phyloP scores from a whole-genome alignment of 2,888 invertebrate genomes.

The Temnothorax rugatulus region DNA sequence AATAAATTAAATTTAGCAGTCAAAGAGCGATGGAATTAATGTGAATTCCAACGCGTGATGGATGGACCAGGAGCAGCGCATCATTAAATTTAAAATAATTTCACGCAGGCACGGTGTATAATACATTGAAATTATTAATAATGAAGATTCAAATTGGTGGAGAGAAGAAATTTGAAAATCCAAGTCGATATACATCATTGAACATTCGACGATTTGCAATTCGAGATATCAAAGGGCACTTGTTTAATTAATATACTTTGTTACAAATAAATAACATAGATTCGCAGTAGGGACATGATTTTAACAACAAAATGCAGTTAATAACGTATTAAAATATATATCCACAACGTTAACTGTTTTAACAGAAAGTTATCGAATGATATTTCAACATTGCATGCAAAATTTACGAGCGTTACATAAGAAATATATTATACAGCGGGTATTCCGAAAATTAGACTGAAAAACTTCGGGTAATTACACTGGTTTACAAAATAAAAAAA shows the following conservation, averaged over 20 bases:
- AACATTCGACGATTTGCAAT: background rate
- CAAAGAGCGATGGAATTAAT: conserved; percentile 1
- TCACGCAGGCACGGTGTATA: background rate
- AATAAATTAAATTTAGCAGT: conserved; percentile 22
- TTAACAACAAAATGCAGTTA: conserved; percentile 18
- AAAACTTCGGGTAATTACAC: no score
- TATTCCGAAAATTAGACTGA: no score
- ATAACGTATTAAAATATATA: background rate
- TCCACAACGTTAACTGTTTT: background rate
- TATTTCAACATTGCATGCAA: background rate
- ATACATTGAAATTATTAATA: conserved; percentile 13
- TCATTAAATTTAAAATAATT: conserved; percentile 38
- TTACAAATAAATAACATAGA: background rate
- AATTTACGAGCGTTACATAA: background rate
- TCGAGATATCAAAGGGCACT: background rate
- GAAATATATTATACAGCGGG: background rate
- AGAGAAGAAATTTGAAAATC: background rate
- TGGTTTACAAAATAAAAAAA: no score
- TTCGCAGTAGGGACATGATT: background rate
- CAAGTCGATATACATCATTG: background rate
- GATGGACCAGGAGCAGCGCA: background rate
- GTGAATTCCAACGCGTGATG: background rate
- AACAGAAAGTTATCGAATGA: background rate
- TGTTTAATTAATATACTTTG: conserved; percentile 5
- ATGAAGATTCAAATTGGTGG: background rate